These are phyloP conservation scores for Geotrypetes seraphini DNA, from an alignment of 2,797 vertebrate species.

Conservation along the genomic window DNA sequence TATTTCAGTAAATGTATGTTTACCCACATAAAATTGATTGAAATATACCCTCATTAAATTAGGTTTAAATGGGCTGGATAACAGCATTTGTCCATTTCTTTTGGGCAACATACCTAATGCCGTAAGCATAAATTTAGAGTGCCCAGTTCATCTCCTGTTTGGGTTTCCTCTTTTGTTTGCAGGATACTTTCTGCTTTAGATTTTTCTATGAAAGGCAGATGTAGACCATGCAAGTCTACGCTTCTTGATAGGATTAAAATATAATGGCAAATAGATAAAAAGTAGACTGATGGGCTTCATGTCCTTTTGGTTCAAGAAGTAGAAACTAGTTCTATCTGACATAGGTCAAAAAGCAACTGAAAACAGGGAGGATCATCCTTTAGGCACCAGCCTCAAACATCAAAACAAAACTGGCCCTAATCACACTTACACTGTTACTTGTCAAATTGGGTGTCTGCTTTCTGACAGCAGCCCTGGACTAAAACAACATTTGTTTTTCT, in stretches of 20 bases:
- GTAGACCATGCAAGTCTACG: too few relatives aligned
- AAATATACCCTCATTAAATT: too few relatives aligned
- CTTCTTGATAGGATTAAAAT: background rate
- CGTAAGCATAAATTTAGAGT: too few relatives aligned
- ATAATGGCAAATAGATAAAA: background rate
- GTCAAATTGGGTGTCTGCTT: background rate
- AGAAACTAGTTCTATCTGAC: background rate
- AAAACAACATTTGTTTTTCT: conserved; percentile 2
- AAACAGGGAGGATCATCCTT: background rate
- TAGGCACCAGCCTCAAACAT: conserved; percentile 1
- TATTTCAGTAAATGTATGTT: too few relatives aligned
- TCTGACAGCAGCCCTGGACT: background rate
- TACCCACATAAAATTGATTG: too few relatives aligned
- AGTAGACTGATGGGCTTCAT: conserved; percentile 4
- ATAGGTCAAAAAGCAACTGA: background rate
- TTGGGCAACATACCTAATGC: too few relatives aligned
- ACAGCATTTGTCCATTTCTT: too few relatives aligned
- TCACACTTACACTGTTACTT: conserved; percentile 1
- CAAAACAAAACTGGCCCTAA: conserved; percentile 3
- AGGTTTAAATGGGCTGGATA: too few relatives aligned
- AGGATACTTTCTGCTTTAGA: too few relatives aligned
- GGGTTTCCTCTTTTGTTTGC: too few relatives aligned
- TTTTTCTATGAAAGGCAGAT: too few relatives aligned
- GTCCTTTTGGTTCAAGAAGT: conserved; percentile 4
- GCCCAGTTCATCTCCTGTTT: too few relatives aligned